Evolutionary conservation across 2,888 invertebrate genomes (phyloP), one percentile per base, ranked within the genome.

Genomic region (Bimastos eiseni): DNA sequence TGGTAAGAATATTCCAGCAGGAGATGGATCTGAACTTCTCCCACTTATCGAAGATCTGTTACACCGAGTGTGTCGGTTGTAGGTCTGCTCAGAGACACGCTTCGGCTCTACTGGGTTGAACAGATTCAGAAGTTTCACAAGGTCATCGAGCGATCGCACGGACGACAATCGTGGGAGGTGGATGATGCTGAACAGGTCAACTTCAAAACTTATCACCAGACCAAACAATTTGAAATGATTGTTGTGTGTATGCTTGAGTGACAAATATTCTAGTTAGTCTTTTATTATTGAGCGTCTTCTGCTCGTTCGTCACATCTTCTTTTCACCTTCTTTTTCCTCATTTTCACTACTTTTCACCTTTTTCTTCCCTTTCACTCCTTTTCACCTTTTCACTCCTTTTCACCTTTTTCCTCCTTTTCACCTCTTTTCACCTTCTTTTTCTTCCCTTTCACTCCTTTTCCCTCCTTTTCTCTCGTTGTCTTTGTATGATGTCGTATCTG

Each of bases 81-180:
- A 86, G 86, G 86, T 86, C 37, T 86, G 13, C 86, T 86, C 36
- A 30, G 86, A 36, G 86, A 86, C 37, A 36, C 86, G 1, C 86
- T 86, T 86, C 86, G 86, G 5, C 86, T 86, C 37, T 86, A 86
- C 34, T 86, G 86, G 86, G 36, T 36, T 5, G 86, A 86, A 37
- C 86, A 86, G 86, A 86, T 86, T 24, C 86, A 36, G 86, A 86
- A 86, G 86, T 86, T 86, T 33, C 86, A 36, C 37, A 34, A 37
- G 8, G 34, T 86, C 34, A 36, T 86, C n/a, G 86, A 86, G 36
- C 86, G 86, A 34, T 13, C 86, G 19, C 86, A 86, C 24, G 86
- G 86, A 34, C 34, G 86, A 86, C 34, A 17, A 5, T 86, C 86
- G 6, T 86, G 86, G 86, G 86, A 86, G 17, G 86, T 86, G 86